Conservation (phyloP, 1,140 invertebrate genomes). For the Sycophila sp. region DNA sequence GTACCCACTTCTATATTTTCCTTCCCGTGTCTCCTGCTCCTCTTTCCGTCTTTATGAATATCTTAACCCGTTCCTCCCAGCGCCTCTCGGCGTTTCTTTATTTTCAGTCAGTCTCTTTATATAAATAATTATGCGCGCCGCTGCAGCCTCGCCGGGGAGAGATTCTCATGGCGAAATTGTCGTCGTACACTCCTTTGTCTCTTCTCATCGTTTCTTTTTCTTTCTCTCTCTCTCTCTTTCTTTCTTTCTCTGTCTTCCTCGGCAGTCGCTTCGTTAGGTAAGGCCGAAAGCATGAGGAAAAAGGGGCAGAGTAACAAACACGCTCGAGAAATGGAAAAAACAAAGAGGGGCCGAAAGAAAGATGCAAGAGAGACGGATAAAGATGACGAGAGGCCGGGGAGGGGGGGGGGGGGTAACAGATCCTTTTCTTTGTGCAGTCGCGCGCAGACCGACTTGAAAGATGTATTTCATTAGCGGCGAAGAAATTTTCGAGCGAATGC, state of each 20-base stretch:
- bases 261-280: background rate
- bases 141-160: background rate
- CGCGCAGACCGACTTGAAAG: conserved; percentile 3
- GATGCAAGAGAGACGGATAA: too few relatives aligned
- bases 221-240: background rate
- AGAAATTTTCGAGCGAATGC: conserved; percentile 5
- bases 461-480: conserved; percentile 19
- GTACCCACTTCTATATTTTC: background rate
- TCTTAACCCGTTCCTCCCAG: background rate
- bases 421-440: background rate
- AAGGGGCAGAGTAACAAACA: background rate
- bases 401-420: background rate
- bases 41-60: conserved; percentile 10
- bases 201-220: background rate
- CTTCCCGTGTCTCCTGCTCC: background rate
- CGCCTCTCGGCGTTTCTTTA: background rate
- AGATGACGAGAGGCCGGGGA: background rate
- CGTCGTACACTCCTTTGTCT: background rate
- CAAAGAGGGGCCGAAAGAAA: background rate
- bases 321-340: background rate
- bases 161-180: background rate
- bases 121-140: conserved; percentile 20
- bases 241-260: background rate
- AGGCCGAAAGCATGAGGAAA: background rate
- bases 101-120: background rate